phyloP scores from a whole-genome alignment of 2,113 vertebrate species.

The Pterophyllum scalare region DNA sequence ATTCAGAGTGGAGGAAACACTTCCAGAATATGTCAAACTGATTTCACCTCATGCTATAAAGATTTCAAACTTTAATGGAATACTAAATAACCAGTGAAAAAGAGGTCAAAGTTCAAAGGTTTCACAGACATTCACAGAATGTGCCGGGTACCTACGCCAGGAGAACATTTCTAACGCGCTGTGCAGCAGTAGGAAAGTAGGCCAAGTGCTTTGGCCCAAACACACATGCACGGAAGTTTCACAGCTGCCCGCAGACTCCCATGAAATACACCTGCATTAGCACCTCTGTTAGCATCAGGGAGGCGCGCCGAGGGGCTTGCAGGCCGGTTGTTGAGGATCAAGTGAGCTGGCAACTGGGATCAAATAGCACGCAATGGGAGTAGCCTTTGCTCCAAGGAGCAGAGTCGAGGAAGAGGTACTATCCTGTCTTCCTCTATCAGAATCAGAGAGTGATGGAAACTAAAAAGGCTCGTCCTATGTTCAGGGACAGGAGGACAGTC shows the following conservation, averaged over 20 bases:
- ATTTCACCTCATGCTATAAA: neutral
- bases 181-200: constrained; percentile 46
- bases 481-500: constrained; percentile 55
- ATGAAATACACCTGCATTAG: constrained; percentile 76
- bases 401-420: constrained; percentile 24
- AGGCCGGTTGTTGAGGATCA: constrained; percentile 38
- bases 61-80: neutral
- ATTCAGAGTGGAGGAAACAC: neutral
- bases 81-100: neutral
- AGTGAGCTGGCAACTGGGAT: constrained; percentile 57
- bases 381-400: constrained; percentile 34
- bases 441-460: constrained; percentile 44
- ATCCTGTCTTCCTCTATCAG: constrained; percentile 25
- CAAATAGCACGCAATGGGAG: constrained; percentile 64
- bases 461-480: constrained; percentile 28
- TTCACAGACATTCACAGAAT: constrained; percentile 46
- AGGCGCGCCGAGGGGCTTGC: neutral
- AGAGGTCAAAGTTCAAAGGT: constrained; percentile 56
- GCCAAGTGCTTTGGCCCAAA: constrained; percentile 57
- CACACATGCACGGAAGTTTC: constrained; percentile 32
- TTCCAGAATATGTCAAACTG: neutral
- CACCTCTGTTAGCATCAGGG: constrained; percentile 47
- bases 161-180: constrained; percentile 27
- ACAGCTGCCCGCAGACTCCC: constrained; percentile 29
- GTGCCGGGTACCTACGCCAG: constrained; percentile 43